Evolutionary conservation across 2,888 invertebrate genomes (phyloP).

Genomic region (Cenopis cana): DNA sequence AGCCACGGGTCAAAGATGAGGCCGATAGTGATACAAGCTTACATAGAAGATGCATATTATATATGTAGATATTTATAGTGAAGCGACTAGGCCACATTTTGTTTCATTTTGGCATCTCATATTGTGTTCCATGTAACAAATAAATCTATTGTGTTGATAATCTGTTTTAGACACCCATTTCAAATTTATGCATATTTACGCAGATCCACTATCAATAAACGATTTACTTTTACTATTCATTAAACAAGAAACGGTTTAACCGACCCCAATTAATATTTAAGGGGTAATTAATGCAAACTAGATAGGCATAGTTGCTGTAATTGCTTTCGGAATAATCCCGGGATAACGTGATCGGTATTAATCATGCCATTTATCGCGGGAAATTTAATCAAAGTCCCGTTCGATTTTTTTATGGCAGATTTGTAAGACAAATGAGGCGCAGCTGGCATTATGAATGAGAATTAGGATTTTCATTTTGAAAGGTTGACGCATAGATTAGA

Average conservation of each 20-base stretch:
- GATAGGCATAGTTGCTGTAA: conserved; percentile 34
- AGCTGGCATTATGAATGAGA: conserved; percentile 5
- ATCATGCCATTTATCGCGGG: conserved; percentile 25
- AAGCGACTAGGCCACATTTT: no score
- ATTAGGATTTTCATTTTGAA: conserved; percentile 4
- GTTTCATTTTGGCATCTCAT: no score
- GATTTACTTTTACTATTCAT: conserved; percentile 11
- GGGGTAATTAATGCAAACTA: conserved; percentile 38
- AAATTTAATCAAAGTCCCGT: conserved; percentile 28
- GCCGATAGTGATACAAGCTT: no score
- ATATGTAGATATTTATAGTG: no score
- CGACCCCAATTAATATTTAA: conserved; percentile 39
- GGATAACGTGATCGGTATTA: conserved; percentile 13
- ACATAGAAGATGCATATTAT: no score
- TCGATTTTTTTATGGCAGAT: conserved; percentile 21
- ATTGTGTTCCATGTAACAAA: no score
- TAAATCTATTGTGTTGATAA: not conserved
- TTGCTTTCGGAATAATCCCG: conserved; percentile 34
- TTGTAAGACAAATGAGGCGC: conserved; percentile 6
- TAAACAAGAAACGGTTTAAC: conserved; percentile 11
- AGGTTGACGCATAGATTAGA: not conserved
- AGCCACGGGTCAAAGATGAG: no score
- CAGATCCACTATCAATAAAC: not conserved
- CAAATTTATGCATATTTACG: not conserved
- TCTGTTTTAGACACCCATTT: not conserved